A percentile compares a stretch with the other conserved stretches of the same genome.
Evolutionary conservation across 2,888 invertebrate genomes (phyloP).

Genomic region (Allolobophora icterica): DNA sequence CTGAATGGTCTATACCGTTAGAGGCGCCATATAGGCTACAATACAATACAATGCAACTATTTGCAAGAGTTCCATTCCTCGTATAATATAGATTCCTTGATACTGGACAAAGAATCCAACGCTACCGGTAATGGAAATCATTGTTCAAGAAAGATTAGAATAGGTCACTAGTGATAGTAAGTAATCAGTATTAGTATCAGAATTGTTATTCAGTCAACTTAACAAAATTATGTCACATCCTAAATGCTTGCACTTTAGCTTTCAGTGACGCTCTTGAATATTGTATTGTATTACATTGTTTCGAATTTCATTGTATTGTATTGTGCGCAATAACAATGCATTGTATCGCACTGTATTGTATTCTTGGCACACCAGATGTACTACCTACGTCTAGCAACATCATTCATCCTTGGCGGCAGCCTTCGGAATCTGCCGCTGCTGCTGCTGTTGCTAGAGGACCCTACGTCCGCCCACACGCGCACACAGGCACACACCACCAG

Average conservation of each 20-base stretch:
- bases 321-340: no score
- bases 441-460: not conserved
- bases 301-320: not conserved
- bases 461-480: not conserved
- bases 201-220: not conserved
- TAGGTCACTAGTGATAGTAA: no score
- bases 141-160: no score
- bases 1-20: no score
- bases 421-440: not conserved
- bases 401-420: not conserved
- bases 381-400: not conserved
- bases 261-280: no score
- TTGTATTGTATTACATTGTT: not conserved
- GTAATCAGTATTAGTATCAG: no score
- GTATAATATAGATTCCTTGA: no score
- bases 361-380: not conserved
- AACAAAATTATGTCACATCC: not conserved
- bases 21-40: no score
- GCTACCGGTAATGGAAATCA: no score
- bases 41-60: no score
- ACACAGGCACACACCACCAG: not conserved
- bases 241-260: not conserved
- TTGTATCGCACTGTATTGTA: not conserved
- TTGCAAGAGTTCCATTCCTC: no score
- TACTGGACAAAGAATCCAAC: no score